These are phyloP conservation scores for Salminus brasiliensis DNA, from an alignment of 2,113 vertebrate species.

Conservation along the genomic window DNA sequence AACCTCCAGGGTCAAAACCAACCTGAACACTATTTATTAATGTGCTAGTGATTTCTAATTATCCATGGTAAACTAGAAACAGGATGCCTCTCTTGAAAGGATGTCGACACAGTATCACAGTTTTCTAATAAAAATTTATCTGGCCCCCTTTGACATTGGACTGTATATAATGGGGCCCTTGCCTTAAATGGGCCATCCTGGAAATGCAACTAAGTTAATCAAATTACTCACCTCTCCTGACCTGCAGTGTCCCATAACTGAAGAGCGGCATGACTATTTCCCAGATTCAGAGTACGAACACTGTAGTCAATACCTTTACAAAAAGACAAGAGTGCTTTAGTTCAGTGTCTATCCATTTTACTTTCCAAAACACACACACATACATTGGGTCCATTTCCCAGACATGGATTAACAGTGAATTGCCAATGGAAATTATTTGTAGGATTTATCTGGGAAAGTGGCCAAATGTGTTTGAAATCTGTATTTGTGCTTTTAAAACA, in stretches of 20 bases:
- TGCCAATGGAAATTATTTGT: too few relatives aligned
- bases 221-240: slow-evolving; percentile 81
- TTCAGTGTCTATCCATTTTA: background rate
- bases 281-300: slow-evolving; percentile 85
- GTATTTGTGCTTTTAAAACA: background rate
- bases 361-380: background rate
- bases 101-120: too few relatives aligned
- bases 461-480: background rate
- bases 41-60: too few relatives aligned
- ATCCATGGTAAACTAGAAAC: too few relatives aligned
- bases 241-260: slow-evolving; percentile 96
- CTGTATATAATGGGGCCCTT: too few relatives aligned
- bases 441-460: too few relatives aligned
- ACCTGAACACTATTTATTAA: too few relatives aligned
- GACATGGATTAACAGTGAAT: background rate
- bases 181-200: too few relatives aligned
- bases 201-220: background rate
- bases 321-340: slow-evolving; percentile 25
- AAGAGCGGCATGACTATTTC: slow-evolving; percentile 80
- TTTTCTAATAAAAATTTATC: too few relatives aligned
- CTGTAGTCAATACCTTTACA: slow-evolving; percentile 87
- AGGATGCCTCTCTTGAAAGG: too few relatives aligned
- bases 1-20: too few relatives aligned
- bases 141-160: too few relatives aligned
- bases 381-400: background rate